Evolutionary conservation across 1,140 invertebrate species (phyloP), one percentile per base, ranked within the genome.

Genomic region (Apis dorsata): DNA sequence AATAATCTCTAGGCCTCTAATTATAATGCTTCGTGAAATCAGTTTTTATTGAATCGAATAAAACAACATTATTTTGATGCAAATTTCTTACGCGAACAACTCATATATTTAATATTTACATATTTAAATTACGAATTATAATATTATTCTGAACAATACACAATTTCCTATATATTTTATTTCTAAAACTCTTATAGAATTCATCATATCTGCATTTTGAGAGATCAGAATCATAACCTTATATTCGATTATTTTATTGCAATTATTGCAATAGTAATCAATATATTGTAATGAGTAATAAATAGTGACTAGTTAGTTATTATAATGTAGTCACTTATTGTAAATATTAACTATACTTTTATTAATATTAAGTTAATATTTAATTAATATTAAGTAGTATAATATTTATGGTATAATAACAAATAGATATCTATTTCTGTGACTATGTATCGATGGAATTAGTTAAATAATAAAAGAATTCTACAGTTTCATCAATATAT

Each of bases 1-100:
- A 75, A 76, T 81, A 81, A 81, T 63, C 49, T 17, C 44, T 76
- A 62, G 17, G 15, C 71, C 63, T 66, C 63, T 81, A 81, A 81
- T 81, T 81, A 81, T 81, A 81, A 81, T 81, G 53, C 53, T 34
- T 55, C 63, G 69, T 28, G 53, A 63, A 72, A 59, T 57, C 53
- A 49, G 63, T 68, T 75, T 73, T 59, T 72, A 75, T 10, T 76
- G 72, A 59, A 69, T 81, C 72, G 55, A 53, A 81, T 81, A 68
- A 81, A 68, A 81, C 69, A 44, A 63, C 34, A 44, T 62, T 81
- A 60, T 79, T 51, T 60, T 55, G 28, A 79, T 49, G 51, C 34
- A 10, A 24, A 66, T 19, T 66, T 51, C n/a, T 19, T 17, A 55
- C 66, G 60, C 55, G 55, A 21, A 57, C 34, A 55, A 49, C 7